Evolutionary conservation across 2,888 invertebrate species (phyloP).

Genomic region (Venustoraphidia nigricollis): DNA sequence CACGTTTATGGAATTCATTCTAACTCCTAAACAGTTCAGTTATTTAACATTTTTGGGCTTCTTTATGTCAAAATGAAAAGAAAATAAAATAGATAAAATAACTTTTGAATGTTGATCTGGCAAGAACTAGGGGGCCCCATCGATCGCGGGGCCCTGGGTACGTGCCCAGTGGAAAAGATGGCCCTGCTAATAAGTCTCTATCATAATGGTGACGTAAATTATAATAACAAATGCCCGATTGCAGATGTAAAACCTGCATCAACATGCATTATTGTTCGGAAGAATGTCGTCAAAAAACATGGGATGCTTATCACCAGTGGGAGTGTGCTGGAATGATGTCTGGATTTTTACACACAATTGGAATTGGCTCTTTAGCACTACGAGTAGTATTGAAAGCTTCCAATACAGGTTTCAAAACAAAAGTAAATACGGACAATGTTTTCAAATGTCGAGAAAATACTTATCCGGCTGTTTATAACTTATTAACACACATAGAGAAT

Average conservation of each 20-base stretch:
- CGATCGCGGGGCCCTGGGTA: too few relatives aligned
- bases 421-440: constrained; percentile 27
- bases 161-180: too few relatives aligned
- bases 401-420: constrained; percentile 1
- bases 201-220: too few relatives aligned
- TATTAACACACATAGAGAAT: constrained; percentile 58
- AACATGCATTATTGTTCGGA: constrained; percentile 52
- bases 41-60: too few relatives aligned
- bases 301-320: constrained; percentile 44
- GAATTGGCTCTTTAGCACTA: constrained; percentile 66
- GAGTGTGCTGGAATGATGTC: constrained; percentile 53
- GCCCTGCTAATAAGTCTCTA: too few relatives aligned
- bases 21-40: too few relatives aligned
- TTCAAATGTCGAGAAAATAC: constrained; percentile 24
- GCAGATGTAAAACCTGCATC: constrained; percentile 50
- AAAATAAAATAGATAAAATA: too few relatives aligned
- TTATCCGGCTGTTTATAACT: constrained; percentile 51
- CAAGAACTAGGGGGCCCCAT: too few relatives aligned
- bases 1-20: too few relatives aligned
- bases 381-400: constrained; percentile 42
- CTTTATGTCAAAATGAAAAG: too few relatives aligned
- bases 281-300: constrained; percentile 40
- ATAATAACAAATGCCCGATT: constrained; percentile 10
- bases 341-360: constrained; percentile 50
- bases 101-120: too few relatives aligned